Evolutionary conservation across 2,888 invertebrate genomes (phyloP), one percentile per base, ranked within the genome.

Genomic region (Mamestra brassicae): DNA sequence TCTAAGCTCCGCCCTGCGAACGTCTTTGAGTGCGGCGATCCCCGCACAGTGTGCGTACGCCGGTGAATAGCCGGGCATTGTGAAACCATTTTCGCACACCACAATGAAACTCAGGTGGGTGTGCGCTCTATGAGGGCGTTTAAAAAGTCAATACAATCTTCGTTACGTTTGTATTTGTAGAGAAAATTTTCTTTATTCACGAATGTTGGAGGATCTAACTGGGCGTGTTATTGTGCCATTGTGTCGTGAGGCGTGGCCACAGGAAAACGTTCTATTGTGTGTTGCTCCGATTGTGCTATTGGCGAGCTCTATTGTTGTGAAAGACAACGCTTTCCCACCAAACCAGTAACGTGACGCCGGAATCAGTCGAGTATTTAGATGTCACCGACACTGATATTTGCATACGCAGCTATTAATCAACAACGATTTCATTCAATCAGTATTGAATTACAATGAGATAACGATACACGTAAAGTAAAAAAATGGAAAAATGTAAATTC

Each of bases 131-230:
- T 93, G 94, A 94, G 95, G 96, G 96, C 96, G 96, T 96, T 95
- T 95, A 95, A 96, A 96, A 96, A 96, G 96, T 96, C 96, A 95
- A 96, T 96, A 96, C 95, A 95, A 95, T 95, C 94, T 93, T 93
- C 91, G 89, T 93, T 92, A 92, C 93, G 92, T 93, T 92, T 93
- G 93, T 94, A 91, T 95, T 95, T 93, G 94, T 92, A 90, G 92
- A 95, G 95, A 93, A 95, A 95, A 95, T 95, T 95, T 96, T 95
- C 95, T 95, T 95, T 94, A 92, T 95, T 92, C 90, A 90, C 91
- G 90, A 90, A 90, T 89, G 88, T 87, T 79, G 78, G 89, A 91
- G 86, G 89, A 92, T 91, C 87, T 87, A 87, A 84, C 94, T 95
- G 96, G 96, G 96, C 96, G 96, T 95, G 94, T 93, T 95, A 94